Conservation (phyloP, 2,888 invertebrate genomes). For the Auanema freiburgensis region DNA sequence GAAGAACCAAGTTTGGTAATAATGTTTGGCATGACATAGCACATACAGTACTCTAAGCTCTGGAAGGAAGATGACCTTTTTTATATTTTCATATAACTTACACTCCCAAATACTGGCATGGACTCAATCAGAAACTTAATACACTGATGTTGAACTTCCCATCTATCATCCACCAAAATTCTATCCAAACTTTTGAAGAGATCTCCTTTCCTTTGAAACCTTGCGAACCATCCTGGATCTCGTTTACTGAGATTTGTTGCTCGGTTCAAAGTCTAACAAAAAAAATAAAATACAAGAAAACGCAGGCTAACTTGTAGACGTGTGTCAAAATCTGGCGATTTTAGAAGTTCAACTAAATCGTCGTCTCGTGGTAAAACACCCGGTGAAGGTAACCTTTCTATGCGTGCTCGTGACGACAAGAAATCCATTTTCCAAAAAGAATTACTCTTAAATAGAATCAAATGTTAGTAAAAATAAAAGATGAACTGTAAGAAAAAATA, state of each 20-base stretch:
- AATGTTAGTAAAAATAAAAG: no score
- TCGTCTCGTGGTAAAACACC: slow-evolving; percentile 37
- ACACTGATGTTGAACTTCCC: slow-evolving; percentile 68
- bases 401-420: no score
- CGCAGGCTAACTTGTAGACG: slow-evolving; percentile 42
- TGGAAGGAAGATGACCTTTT: slow-evolving; percentile 29
- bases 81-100: slow-evolving; percentile 48
- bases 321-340: slow-evolving; percentile 39
- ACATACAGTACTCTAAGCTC: slow-evolving; percentile 65
- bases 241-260: slow-evolving; percentile 34
- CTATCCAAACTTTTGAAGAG: slow-evolving; percentile 61
- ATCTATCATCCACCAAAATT: slow-evolving; percentile 66
- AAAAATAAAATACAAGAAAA: no score
- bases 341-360: slow-evolving; percentile 40
- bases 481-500: no score
- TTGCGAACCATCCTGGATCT: slow-evolving; percentile 43
- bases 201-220: slow-evolving; percentile 43
- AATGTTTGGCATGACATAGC: slow-evolving; percentile 64
- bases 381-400: slow-evolving; percentile 26
- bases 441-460: no score
- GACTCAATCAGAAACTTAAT: slow-evolving; percentile 61
- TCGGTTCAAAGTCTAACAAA: slow-evolving; percentile 41
- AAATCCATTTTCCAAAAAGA: no score
- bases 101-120: slow-evolving; percentile 63
- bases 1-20: slow-evolving; percentile 62